A percentile compares a stretch with the other conserved stretches of the same genome.
These are phyloP conservation scores for Phallusia fumigata DNA, from an alignment of 23 tunicate species.

Conservation along the genomic window DNA sequence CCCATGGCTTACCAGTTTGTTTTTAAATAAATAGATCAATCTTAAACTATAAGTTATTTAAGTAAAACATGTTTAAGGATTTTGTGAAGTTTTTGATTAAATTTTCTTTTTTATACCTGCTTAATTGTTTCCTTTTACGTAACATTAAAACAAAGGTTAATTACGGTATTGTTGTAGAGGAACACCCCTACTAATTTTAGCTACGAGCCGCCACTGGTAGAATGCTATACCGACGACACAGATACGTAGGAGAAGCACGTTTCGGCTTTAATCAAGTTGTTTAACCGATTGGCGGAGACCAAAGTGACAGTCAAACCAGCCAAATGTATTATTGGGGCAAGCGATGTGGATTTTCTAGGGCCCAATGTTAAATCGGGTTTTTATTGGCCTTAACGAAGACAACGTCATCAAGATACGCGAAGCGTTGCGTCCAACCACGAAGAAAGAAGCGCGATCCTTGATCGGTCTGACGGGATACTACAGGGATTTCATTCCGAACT, in stretches of 20 bases:
- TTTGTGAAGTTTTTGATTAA: no score
- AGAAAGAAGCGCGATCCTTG: constrained; percentile 20
- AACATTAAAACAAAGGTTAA: no score
- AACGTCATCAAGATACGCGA: not conserved
- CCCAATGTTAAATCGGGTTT: not conserved
- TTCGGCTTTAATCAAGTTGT: not conserved
- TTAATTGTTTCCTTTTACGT: no score
- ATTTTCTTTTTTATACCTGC: no score
- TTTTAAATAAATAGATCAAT: no score
- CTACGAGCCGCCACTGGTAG: no score
- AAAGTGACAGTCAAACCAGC: not conserved
- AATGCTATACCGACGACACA: not conserved
- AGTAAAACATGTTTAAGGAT: no score
- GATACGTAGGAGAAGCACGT: not conserved
- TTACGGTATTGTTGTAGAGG: no score
- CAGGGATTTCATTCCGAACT: constrained; percentile 10
- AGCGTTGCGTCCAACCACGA: not conserved
- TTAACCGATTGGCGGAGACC: not conserved
- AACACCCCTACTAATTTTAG: no score
- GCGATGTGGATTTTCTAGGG: not conserved
- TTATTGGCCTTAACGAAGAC: not conserved
- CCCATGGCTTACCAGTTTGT: no score
- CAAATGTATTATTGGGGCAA: not conserved
- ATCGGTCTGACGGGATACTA: constrained; percentile 24
- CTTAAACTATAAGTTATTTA: no score